A percentile compares a stretch with the other conserved stretches of the same genome.
phyloP scores from a whole-genome alignment of 2,113 vertebrate species.

The Campylorhamphus procurvoides region DNA sequence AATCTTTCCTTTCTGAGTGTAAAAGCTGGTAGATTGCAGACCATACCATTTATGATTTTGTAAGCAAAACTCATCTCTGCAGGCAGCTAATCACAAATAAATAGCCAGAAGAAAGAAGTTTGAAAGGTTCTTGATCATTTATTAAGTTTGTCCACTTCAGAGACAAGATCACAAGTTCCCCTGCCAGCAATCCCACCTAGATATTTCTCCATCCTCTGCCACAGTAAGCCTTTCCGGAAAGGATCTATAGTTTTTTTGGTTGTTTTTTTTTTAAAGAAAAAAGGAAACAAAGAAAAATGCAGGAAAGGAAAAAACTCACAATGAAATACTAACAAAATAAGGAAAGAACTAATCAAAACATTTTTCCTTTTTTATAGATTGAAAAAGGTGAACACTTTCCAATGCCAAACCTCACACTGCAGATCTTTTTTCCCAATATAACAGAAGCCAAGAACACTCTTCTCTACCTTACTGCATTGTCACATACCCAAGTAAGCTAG shows the following conservation, averaged over 20 bases:
- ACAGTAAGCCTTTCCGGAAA: not conserved
- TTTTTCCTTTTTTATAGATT: conserved; percentile 76
- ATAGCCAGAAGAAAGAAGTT: not conserved
- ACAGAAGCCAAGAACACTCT: conserved; percentile 80
- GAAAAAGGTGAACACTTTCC: conserved; percentile 75
- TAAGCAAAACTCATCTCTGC: not conserved
- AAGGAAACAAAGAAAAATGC: not conserved
- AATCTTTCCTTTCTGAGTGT: not conserved
- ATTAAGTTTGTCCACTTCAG: not conserved
- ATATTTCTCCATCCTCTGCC: not conserved
- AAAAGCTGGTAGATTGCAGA: not conserved
- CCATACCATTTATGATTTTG: not conserved
- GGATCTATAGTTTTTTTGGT: no score
- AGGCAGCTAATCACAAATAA: not conserved
- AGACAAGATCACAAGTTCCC: not conserved
- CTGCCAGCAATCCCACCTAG: not conserved
- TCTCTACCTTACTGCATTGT: conserved; percentile 83
- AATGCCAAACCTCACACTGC: conserved; percentile 81
- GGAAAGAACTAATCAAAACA: not conserved
- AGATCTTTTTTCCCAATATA: conserved; percentile 80
- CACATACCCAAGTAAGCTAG: conserved; percentile 76
- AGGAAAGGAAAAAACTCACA: not conserved
- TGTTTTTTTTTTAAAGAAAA: no score
- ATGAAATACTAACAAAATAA: not conserved
- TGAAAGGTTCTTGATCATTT: not conserved